These are phyloP conservation scores for Hycleus phaleratus DNA, from an alignment of 1,140 invertebrate species.

Conservation along the genomic window DNA sequence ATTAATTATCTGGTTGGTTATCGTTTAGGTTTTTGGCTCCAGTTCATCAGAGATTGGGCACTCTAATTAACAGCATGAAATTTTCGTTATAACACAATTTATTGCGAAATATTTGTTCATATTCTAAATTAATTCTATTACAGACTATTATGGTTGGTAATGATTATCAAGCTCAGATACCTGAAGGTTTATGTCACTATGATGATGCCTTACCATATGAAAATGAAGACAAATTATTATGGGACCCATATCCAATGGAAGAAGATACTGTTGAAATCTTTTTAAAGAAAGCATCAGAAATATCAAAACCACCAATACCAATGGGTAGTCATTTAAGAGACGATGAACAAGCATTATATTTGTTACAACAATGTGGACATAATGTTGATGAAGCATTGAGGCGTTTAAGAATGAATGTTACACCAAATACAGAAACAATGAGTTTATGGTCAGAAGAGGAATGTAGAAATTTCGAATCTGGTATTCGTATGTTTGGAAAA, in stretches of 20 bases:
- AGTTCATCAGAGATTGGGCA: background rate
- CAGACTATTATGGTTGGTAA: constrained; percentile 91
- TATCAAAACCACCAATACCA: constrained; percentile 54
- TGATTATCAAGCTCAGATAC: constrained; percentile 89
- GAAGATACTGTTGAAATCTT: constrained; percentile 76
- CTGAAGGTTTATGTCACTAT: constrained; percentile 83
- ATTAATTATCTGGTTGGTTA: background rate
- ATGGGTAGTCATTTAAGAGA: constrained; percentile 76
- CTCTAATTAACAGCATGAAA: too few relatives aligned
- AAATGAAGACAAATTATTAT: constrained; percentile 91
- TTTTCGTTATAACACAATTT: background rate
- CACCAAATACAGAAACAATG: constrained; percentile 62
- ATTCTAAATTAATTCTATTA: constrained; percentile 6
- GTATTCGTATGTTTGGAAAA: constrained; percentile 86
- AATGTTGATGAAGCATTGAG: constrained; percentile 88
- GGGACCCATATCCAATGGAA: constrained; percentile 75
- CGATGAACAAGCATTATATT: constrained; percentile 89
- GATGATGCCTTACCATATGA: constrained; percentile 91
- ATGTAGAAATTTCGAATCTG: constrained; percentile 93
- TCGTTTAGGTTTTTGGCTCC: background rate
- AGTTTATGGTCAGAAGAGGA: constrained; percentile 97
- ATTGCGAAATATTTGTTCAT: background rate
- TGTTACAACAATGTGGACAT: constrained; percentile 89
- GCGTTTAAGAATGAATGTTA: constrained; percentile 70
- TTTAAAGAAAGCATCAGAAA: constrained; percentile 59